phyloP scores from a whole-genome alignment of 2,797 vertebrate species.

The Eulemur rubriventer region DNA sequence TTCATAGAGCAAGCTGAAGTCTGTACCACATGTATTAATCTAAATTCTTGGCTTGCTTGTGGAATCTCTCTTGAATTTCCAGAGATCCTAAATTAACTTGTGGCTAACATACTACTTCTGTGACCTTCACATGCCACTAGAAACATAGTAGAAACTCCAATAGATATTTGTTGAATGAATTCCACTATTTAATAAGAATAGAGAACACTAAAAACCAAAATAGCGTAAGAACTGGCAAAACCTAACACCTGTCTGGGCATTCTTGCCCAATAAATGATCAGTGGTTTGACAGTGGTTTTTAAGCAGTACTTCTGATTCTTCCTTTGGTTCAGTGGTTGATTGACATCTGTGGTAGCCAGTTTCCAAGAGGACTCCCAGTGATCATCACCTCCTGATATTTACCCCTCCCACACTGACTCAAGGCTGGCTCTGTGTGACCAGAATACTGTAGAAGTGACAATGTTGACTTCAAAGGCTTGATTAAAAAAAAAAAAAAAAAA shows the following conservation, averaged over 20 bases:
- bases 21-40: neutral
- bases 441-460: conserved; percentile 5
- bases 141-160: neutral
- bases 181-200: conserved; percentile 43
- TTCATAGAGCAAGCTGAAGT: conserved; percentile 23
- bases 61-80: conserved; percentile 1
- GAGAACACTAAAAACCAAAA: neutral
- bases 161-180: conserved; percentile 12
- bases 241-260: neutral
- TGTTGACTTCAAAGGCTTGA: neutral
- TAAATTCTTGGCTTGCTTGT: conserved; percentile 6
- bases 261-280: neutral
- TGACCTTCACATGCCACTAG: neutral
- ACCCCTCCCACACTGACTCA: neutral
- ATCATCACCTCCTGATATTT: neutral
- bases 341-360: neutral
- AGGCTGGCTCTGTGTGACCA: neutral
- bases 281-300: neutral
- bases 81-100: conserved; percentile 4
- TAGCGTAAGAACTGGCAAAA: conserved; percentile 12
- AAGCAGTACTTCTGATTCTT: conserved; percentile 18
- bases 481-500: neutral
- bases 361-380: conserved; percentile 10
- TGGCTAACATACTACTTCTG: conserved; percentile 23
- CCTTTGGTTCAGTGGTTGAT: neutral